phyloP scores from a whole-genome alignment of 2,113 vertebrate genomes.

The Calonectris borealis region DNA sequence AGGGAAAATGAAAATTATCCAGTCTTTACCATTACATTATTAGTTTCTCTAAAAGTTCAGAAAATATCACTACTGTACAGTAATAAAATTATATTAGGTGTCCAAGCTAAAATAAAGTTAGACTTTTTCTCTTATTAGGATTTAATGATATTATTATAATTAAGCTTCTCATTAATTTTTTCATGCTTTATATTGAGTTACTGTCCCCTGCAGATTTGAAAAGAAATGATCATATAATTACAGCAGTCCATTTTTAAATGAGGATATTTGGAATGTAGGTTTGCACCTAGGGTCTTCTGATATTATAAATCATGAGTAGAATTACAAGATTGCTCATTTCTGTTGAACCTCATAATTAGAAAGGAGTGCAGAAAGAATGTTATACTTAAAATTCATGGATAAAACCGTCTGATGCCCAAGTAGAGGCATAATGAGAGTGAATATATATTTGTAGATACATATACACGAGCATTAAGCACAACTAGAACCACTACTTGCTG shows the following conservation, averaged over 20 bases:
- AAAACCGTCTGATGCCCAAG: background rate
- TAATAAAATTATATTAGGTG: slow-evolving; percentile 51
- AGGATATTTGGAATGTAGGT: slow-evolving; percentile 36
- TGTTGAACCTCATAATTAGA: slow-evolving; percentile 30
- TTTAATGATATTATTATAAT: slow-evolving; percentile 81
- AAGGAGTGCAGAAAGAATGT: background rate
- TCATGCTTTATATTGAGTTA: slow-evolving; percentile 68
- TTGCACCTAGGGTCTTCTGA: slow-evolving; percentile 47
- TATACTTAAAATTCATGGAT: background rate
- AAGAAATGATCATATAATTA: slow-evolving; percentile 73
- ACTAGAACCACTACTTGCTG: background rate
- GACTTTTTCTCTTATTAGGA: slow-evolving; percentile 70
- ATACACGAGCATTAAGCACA: background rate
- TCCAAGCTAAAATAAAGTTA: slow-evolving; percentile 66
- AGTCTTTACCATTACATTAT: background rate
- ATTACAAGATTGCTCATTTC: background rate
- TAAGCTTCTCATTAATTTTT: slow-evolving; percentile 80
- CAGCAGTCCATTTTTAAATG: slow-evolving; percentile 60
- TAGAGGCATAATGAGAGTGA: background rate
- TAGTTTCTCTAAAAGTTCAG: slow-evolving; percentile 49
- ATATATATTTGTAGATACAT: background rate
- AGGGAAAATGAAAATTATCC: background rate
- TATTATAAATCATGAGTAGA: slow-evolving; percentile 35
- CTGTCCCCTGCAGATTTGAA: slow-evolving; percentile 74
- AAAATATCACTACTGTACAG: slow-evolving; percentile 49